Evolutionary conservation across 2,113 vertebrate genomes (phyloP).

Genomic region (Agapornis roseicollis): DNA sequence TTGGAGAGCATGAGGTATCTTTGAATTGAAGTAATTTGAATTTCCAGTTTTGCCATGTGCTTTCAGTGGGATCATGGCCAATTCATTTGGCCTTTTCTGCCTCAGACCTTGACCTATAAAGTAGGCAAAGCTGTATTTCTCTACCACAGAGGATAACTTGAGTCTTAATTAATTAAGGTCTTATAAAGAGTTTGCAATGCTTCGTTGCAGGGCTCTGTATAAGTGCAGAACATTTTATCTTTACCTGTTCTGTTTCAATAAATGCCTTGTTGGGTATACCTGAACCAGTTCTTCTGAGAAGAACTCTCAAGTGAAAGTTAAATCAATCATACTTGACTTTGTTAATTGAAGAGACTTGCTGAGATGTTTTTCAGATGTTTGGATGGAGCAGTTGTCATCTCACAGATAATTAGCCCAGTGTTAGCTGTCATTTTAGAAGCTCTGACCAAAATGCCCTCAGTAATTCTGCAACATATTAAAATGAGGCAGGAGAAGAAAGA

Average conservation of each 20-base stretch:
- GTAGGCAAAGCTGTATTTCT: background rate
- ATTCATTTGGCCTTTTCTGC: background rate
- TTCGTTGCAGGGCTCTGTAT: background rate
- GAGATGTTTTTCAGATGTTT: constrained; percentile 17
- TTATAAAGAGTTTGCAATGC: background rate
- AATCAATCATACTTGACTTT: constrained; percentile 3
- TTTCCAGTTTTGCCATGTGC: background rate
- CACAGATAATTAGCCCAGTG: background rate
- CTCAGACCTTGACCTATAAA: background rate
- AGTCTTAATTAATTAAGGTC: constrained; percentile 5
- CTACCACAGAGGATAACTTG: background rate
- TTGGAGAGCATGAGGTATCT: background rate
- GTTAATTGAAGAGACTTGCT: background rate
- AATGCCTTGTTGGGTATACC: background rate
- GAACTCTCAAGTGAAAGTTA: constrained; percentile 12
- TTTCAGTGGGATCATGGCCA: background rate
- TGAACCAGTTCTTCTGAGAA: background rate
- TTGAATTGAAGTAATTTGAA: background rate
- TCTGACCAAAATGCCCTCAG: background rate
- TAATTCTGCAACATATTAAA: background rate
- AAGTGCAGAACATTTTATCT: background rate
- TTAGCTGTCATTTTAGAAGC: background rate
- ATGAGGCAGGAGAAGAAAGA: background rate
- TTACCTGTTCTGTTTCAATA: background rate
- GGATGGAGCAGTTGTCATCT: constrained; percentile 9